Base-by-base conservation (phyloP, 2,113 vertebrate genomes). In the Crypturellus undulatus region DNA sequence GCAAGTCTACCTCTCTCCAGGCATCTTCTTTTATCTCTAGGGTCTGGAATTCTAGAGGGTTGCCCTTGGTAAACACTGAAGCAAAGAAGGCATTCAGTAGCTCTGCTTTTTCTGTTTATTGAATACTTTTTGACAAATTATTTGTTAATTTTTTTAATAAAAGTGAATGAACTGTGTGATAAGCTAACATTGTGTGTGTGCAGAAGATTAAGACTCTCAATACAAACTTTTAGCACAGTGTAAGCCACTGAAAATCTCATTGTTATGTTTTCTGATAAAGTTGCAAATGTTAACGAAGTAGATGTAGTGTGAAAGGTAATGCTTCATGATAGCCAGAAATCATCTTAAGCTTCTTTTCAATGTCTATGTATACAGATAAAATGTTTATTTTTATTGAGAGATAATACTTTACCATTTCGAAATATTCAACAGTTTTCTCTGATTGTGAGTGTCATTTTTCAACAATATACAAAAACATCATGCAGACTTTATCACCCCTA, bases 351-450 rank as follows among this genome's bases (percentile, higher is more conserved):
- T 63, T 59, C 18, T 49, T 64, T 89, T 21, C 10, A 70, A 25
- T 13, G 26, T 20, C 5, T 76, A 2, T 0, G 1, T 6, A 43
- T 47, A 1, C 3, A 77, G 18, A 1, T 2, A 90, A 92, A 75
- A 49, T 22, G 12, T 32, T 30, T 56, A 56, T 56, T 56, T 32
- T 56, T 56, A 67, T 32, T 71, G 2, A 1, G 2, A 26, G 30
- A 32, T 4, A 82, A 60, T 42, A 56, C 2, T 9, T 63, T 11
- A 76, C 3, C 5, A 56, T 36, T 72, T 76, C 30, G 6, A 88
- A 51, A 56, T 49, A 68, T 30, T 79, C 13, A 76, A 59, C 87
- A 7, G 22, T 43, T 2, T 71, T 75, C 8, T 59, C 6, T 38
- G 10, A 71, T 34, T 82, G 3, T 5, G 88, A 68, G 18, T 47